phyloP scores from a whole-genome alignment of 2,797 vertebrate genomes.

The Capromys pilorides region DNA sequence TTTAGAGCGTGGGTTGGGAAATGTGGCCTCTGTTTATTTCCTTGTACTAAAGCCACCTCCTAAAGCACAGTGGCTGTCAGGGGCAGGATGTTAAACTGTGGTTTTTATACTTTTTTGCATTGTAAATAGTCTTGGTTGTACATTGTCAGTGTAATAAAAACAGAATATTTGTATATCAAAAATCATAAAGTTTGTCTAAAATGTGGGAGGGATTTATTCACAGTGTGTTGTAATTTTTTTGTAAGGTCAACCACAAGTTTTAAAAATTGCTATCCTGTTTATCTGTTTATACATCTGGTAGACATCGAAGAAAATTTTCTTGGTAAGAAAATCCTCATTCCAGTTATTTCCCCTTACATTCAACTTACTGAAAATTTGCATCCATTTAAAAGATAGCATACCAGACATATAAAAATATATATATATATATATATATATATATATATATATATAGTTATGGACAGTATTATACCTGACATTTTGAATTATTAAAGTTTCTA shows the following conservation, averaged over 20 bases:
- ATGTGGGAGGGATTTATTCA: slow-evolving; percentile 93
- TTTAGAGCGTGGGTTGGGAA: slow-evolving; percentile 92
- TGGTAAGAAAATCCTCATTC: slow-evolving; percentile 76
- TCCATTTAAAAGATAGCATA: slow-evolving; percentile 38
- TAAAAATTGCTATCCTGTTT: slow-evolving; percentile 83
- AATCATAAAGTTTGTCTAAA: slow-evolving; percentile 92
- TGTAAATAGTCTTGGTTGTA: slow-evolving; percentile 93
- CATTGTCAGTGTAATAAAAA: slow-evolving; percentile 91
- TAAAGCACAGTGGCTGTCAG: slow-evolving; percentile 93
- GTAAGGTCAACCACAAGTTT: slow-evolving; percentile 89
- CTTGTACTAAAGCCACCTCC: slow-evolving; percentile 98
- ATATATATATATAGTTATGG: background rate
- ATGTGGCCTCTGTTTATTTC: slow-evolving; percentile 90
- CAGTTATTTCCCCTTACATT: slow-evolving; percentile 63
- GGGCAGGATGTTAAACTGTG: slow-evolving; percentile 92
- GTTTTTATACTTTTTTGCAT: slow-evolving; percentile 87
- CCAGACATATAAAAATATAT: background rate
- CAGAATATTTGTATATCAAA: slow-evolving; percentile 88
- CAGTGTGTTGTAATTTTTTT: slow-evolving; percentile 95
- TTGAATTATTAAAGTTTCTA: slow-evolving; percentile 65
- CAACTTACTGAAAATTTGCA: slow-evolving; percentile 52
- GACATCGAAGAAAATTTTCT: slow-evolving; percentile 82
- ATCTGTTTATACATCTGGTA: slow-evolving; percentile 82
- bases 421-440: background rate
- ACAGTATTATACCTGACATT: slow-evolving; percentile 29